A percentile compares a stretch with the other conserved stretches of the same genome.
phyloP scores from a whole-genome alignment of 2,113 vertebrate genomes.

The Indicator indicator region DNA sequence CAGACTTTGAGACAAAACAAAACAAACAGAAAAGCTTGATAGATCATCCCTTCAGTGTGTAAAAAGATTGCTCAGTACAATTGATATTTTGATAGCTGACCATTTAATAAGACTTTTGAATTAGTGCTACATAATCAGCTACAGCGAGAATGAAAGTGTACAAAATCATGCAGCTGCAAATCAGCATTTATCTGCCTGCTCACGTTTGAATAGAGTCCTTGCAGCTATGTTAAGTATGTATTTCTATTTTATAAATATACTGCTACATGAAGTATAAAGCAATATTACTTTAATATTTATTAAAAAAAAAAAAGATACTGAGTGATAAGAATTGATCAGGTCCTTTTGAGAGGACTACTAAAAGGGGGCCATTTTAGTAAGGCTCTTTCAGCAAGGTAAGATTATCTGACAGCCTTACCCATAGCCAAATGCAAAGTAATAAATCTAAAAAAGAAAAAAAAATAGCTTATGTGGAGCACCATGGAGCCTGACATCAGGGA shows the following conservation, averaged over 20 bases:
- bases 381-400: not conserved
- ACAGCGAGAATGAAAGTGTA: not conserved
- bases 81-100: not conserved
- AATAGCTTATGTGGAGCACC: not conserved
- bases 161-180: not conserved
- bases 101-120: not conserved
- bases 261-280: not conserved
- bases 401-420: not conserved
- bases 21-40: not conserved
- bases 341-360: not conserved
- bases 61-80: not conserved
- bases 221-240: too few species aligned
- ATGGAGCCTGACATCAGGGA: not conserved
- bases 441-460: not conserved
- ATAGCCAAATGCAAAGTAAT: not conserved
- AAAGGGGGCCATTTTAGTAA: not conserved
- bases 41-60: not conserved
- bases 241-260: not conserved
- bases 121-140: not conserved
- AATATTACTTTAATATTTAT: too few species aligned
- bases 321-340: not conserved
- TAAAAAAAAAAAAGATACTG: not conserved
- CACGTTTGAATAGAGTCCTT: not conserved
- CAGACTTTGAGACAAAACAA: not conserved
- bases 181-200: not conserved